Conservation (phyloP, 1,140 invertebrate species). For the Zaprionus gabonicus region DNA sequence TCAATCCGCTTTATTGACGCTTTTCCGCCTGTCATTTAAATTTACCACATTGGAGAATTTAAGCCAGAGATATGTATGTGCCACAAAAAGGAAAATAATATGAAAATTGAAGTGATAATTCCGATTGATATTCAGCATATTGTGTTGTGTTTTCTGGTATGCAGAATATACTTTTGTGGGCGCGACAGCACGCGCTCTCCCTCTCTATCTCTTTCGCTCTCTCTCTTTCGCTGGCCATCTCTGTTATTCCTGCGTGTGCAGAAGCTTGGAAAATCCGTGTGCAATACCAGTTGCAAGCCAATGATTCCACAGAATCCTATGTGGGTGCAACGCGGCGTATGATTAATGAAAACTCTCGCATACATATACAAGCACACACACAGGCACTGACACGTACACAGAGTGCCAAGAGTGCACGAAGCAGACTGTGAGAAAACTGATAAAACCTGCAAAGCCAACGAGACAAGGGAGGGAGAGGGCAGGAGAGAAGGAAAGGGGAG, state of each 20-base stretch:
- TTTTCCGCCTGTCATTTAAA: not conserved
- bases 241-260: constrained; percentile 54
- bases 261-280: constrained; percentile 78
- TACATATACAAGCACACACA: not conserved
- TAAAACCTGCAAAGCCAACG: constrained; percentile 35
- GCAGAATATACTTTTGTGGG: not conserved
- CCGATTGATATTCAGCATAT: constrained; percentile 17
- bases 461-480: not conserved
- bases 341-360: constrained; percentile 69
- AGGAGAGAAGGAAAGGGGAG: not conserved
- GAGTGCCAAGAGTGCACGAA: constrained; percentile 17
- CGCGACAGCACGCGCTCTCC: constrained; percentile 14
- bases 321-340: constrained; percentile 74
- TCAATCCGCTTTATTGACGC: constrained; percentile 7
- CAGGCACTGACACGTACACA: not conserved
- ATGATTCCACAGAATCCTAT: constrained; percentile 49
- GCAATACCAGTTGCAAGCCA: constrained; percentile 64
- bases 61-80: constrained; percentile 8
- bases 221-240: constrained; percentile 15
- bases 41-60: not conserved
- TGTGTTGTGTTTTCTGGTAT: not conserved
- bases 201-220: not conserved
- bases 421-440: constrained; percentile 37
- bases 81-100: not conserved
- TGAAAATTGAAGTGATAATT: constrained; percentile 15